Conservation (phyloP, 2,797 vertebrate genomes). For the Chromis chromis region DNA sequence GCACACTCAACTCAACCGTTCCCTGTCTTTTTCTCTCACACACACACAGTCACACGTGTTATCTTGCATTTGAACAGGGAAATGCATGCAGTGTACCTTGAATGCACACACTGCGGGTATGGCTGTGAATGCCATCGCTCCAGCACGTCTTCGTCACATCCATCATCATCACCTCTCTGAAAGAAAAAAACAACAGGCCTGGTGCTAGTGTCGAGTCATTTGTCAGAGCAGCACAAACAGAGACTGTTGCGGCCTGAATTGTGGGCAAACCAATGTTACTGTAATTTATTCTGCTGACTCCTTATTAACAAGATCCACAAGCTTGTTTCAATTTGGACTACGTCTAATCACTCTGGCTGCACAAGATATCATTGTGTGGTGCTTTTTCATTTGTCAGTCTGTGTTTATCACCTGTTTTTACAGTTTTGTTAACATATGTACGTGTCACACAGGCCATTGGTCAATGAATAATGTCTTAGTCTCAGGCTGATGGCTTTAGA, state of each 20-base stretch:
- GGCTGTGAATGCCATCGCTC: conserved; percentile 18
- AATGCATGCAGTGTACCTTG: conserved; percentile 40
- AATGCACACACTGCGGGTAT: conserved; percentile 40
- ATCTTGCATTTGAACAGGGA: conserved; percentile 52
- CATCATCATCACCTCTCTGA: conserved; percentile 9
- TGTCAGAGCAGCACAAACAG: conserved; percentile 59
- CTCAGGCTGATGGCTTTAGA: conserved; percentile 84
- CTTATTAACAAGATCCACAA: conserved; percentile 48
- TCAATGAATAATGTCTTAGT: conserved; percentile 77
- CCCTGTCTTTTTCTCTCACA: conserved; percentile 11
- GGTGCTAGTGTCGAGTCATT: conserved; percentile 44
- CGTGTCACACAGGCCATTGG: conserved; percentile 55
- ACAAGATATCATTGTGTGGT: conserved; percentile 28
- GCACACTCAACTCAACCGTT: conserved; percentile 48
- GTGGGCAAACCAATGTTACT: conserved; percentile 53
- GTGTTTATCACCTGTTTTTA: conserved; percentile 67
- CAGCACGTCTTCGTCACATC: conserved; percentile 26
- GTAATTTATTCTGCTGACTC: conserved; percentile 82
- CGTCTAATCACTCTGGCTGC: conserved; percentile 67
- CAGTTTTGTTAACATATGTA: conserved; percentile 53
- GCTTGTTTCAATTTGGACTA: conserved; percentile 55
- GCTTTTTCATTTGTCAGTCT: conserved; percentile 41
- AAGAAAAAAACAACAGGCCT: conserved; percentile 13
- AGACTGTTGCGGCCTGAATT: conserved; percentile 53
- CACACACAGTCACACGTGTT: conserved; percentile 22